Conservation (phyloP, 2,888 invertebrate species). For the Charanyca ferruginea region DNA sequence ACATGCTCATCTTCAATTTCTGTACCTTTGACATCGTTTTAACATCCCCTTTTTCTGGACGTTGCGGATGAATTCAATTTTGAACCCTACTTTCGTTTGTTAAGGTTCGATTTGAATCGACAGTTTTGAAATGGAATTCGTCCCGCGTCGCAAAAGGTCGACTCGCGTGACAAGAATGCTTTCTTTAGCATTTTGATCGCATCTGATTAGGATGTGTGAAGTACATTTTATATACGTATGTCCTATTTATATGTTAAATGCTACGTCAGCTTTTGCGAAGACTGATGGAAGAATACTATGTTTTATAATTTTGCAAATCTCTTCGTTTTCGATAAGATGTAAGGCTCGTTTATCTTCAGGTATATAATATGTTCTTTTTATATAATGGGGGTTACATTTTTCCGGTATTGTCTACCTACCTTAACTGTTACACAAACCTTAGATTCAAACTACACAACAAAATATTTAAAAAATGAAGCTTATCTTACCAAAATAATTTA, state of each 20-base stretch:
- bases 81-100: slow-evolving; percentile 23
- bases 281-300: no score
- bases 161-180: slow-evolving; percentile 70
- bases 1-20: slow-evolving; percentile 64
- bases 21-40: slow-evolving; percentile 65
- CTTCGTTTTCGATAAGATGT: neutral
- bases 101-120: slow-evolving; percentile 55
- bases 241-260: slow-evolving; percentile 40
- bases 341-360: neutral
- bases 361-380: neutral
- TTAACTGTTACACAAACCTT: neutral
- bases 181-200: slow-evolving; percentile 69
- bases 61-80: slow-evolving; percentile 27
- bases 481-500: slow-evolving; percentile 20
- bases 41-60: slow-evolving; percentile 51
- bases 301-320: no score
- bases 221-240: slow-evolving; percentile 41
- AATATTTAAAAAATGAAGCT: slow-evolving; percentile 3
- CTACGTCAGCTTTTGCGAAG: slow-evolving; percentile 1
- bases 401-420: no score
- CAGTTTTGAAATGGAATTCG: slow-evolving; percentile 60
- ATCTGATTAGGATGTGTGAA: slow-evolving; percentile 63
- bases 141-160: slow-evolving; percentile 58
- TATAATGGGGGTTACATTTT: neutral
- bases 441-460: neutral